These are phyloP conservation scores for Drosophila rellima DNA, from an alignment of 2,888 invertebrate genomes.

Conservation along the genomic window DNA sequence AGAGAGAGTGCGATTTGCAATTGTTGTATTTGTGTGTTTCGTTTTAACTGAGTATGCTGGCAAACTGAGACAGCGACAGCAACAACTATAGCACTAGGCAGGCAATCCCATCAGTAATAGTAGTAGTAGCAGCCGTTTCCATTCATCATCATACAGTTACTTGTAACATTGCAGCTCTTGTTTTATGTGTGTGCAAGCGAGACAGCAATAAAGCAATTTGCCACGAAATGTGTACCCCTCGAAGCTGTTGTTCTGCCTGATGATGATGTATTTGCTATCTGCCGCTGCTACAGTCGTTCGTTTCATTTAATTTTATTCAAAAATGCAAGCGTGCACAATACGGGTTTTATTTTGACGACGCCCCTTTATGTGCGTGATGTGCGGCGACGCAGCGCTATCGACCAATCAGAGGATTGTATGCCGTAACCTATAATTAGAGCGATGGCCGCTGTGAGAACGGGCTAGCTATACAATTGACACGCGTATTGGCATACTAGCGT, in stretches of 20 bases:
- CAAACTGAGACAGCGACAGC: slow-evolving; percentile 62
- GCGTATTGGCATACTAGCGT: slow-evolving; percentile 36
- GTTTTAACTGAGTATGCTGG: slow-evolving; percentile 35
- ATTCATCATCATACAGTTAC: slow-evolving; percentile 65
- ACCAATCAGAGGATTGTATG: slow-evolving; percentile 74
- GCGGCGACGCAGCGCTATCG: slow-evolving; percentile 34
- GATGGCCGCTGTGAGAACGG: slow-evolving; percentile 83
- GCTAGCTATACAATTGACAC: slow-evolving; percentile 39
- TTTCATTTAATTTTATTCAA: slow-evolving; percentile 59
- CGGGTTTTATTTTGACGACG: slow-evolving; percentile 68
- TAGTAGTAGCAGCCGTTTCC: slow-evolving; percentile 47
- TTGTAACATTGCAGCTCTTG: slow-evolving; percentile 51
- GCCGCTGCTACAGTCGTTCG: slow-evolving; percentile 10
- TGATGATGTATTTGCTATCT: slow-evolving; percentile 45
- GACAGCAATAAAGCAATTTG: slow-evolving; percentile 52
- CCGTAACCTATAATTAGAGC: slow-evolving; percentile 84
- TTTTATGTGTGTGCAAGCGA: slow-evolving; percentile 40
- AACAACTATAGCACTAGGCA: slow-evolving; percentile 27
- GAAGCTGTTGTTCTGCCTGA: slow-evolving; percentile 16
- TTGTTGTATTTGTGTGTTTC: slow-evolving; percentile 40
- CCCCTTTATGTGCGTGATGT: slow-evolving; percentile 65
- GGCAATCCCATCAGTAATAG: slow-evolving; percentile 34
- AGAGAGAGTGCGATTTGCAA: slow-evolving; percentile 53
- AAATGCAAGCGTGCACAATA: slow-evolving; percentile 60
- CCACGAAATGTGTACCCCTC: slow-evolving; percentile 45